These are phyloP conservation scores for Platyrinchus mystaceus DNA, from an alignment of 2,797 vertebrate species.

Conservation along the genomic window DNA sequence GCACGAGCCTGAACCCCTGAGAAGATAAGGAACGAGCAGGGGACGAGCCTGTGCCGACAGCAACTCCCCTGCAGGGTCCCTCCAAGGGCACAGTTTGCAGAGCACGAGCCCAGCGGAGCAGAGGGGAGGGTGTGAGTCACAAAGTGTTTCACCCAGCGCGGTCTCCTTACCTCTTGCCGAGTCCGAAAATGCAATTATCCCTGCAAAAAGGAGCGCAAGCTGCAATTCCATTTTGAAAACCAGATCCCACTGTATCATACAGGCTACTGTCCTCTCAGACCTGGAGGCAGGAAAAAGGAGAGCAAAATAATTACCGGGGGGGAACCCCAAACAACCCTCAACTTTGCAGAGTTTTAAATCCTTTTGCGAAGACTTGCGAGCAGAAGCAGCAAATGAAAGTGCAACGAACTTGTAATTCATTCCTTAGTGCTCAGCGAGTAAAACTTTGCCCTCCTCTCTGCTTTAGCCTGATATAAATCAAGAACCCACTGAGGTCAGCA, in stretches of 20 bases:
- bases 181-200: slow-evolving; percentile 68
- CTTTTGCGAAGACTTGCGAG: not conserved
- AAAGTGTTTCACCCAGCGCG: accelerated
- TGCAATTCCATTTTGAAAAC: slow-evolving; percentile 73
- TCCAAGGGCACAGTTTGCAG: accelerated
- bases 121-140: not conserved
- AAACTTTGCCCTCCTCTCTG: slow-evolving; percentile 52
- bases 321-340: not conserved
- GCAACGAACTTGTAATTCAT: not conserved
- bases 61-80: not conserved
- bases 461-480: slow-evolving; percentile 46
- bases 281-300: slow-evolving; percentile 16
- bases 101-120: not conserved
- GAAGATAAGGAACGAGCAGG: not conserved
- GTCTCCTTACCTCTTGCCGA: slow-evolving; percentile 74
- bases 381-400: not conserved
- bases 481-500: slow-evolving; percentile 27
- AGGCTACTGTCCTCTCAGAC: slow-evolving; percentile 26
- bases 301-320: not conserved
- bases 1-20: not conserved
- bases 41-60: accelerated
- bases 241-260: not conserved
- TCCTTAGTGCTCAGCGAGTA: not conserved
- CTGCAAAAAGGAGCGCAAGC: slow-evolving; percentile 68
- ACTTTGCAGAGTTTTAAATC: not conserved